Base-by-base conservation (phyloP, 2,797 vertebrate species). In the Macropus fuliginosus region DNA sequence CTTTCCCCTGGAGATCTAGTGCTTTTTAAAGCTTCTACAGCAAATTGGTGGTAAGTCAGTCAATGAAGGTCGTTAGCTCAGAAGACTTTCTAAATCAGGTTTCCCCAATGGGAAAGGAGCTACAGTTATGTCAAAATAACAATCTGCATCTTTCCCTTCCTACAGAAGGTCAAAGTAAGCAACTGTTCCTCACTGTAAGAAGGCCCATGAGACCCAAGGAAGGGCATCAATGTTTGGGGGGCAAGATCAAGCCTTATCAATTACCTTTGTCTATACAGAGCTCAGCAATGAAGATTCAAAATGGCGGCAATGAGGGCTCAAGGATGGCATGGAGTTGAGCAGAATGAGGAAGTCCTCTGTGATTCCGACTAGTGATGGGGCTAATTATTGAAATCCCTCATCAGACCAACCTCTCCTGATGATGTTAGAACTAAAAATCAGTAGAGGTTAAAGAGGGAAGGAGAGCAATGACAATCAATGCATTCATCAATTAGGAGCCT, bases 41-140 rank as follows among this genome's bases (percentile, higher is more conserved):
- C 94, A 97, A 94, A 94, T 57, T 50, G 92, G 95, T 94, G 93
- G 81, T 62, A 95, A 96, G 95, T 95, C 97, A 96, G 95, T 95
- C 97, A 96, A 55, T 93, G 94, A 96, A 96, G 97, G 96, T 96
- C 95, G 0, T 96, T 96, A 96, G 97, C 95, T 95, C 52, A 93
- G 95, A 96, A 97, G 93, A 87, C 96, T 96, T 97, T 97, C 97
- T 97, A 97, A 97, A 97, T 97, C 94, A 93, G 94, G 96, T 94
- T 94, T 94, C 95, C 95, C 96, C 93, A 57, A 92, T 54, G 95
- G 96, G 96, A 96, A 96, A 95, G 93, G 59, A 96, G 97, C 94
- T 91, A 81, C 94, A 81, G 93, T 1, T 91, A 96, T 91, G 91
- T 93, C 94, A 95, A 94, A 91, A 92, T 92, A 97, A 56, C 94